Evolutionary conservation across 2,888 invertebrate species (phyloP), one percentile per base, ranked within the genome.

Genomic region (Blomia tropicalis): DNA sequence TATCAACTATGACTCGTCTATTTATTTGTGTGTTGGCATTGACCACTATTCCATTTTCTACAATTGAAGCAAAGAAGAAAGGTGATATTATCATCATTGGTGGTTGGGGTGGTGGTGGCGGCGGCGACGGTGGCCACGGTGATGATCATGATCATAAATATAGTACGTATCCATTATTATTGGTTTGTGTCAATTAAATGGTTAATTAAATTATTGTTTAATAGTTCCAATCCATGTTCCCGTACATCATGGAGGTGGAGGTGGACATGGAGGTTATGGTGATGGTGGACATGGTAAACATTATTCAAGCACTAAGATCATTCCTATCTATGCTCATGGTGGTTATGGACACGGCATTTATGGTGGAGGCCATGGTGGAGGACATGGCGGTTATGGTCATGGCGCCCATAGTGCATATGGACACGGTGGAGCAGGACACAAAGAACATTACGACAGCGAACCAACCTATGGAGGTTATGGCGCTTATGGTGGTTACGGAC

Each of bases 41-140:
- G 32, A 32, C 2, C 14, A 56, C 2, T 36, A 17, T 31, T 56
- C 3, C n/a, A n/a, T n/a, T n/a, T n/a, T n/a, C n/a, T n/a, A n/a
- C 14, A 41, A 41, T 51, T 51, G 51, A 2, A 3, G 22, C 14
- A 51, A 51, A 51, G 51, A 25, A 25, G 17, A 17, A 22, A 17
- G 25, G 27, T 27, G 29, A 51, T 51, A 29, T 51, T 25, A 51
- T 51, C 22, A 51, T 51, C 7, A 51, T 51, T 22, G 7, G 51
- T 27, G 47, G 47, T 47, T 17, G 51, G 7, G 47, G 47, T 47
- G 47, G 47, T 47, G 22, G 47, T 47, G 47, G 47, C 22, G n/a
- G 4, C 5, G 22, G 11, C 25, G 22, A 3, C 17, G 3, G 2
- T 5, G 51, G 51, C 22, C 2, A n/a, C 22, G 51, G 51, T 7